Evolutionary conservation across 2,888 invertebrate genomes (phyloP).

Genomic region (Linyphia triangularis): DNA sequence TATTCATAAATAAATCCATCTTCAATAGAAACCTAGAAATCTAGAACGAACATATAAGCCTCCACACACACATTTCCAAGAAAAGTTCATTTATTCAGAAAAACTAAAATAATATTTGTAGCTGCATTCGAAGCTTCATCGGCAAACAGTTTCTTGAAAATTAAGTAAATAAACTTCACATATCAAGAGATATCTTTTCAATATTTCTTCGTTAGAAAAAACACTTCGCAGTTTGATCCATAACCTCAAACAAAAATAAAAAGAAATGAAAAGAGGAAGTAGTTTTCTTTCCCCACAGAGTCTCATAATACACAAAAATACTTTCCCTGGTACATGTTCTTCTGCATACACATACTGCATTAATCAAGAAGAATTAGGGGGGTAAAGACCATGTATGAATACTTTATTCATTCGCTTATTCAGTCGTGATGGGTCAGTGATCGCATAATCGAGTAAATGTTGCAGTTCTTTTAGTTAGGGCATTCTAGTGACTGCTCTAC

Average conservation of each 20-base stretch:
- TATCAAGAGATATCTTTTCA: background rate
- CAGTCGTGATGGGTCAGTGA: background rate
- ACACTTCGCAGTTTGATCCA: background rate
- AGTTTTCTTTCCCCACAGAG: background rate
- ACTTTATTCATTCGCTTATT: background rate
- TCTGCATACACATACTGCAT: background rate
- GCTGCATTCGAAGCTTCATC: no score
- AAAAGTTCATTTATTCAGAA: no score
- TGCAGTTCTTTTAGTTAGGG: background rate
- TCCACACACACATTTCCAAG: no score
- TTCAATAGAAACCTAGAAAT: no score
- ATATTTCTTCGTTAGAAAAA: background rate
- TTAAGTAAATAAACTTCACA: background rate
- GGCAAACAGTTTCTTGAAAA: background rate
- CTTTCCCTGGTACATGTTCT: background rate
- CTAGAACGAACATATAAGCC: no score
- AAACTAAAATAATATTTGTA: background rate
- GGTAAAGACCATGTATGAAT: constrained; percentile 5
- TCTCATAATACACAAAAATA: background rate
- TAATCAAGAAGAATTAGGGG: constrained; percentile 9
- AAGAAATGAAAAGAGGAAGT: background rate
- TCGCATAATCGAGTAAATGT: background rate
- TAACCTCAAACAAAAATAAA: background rate
- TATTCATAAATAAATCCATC: no score
- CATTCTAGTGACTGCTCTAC: no score